A percentile compares a stretch with the other conserved stretches of the same genome.
Conservation (phyloP, 2,113 vertebrate species). For the Pterocles burchelli region DNA sequence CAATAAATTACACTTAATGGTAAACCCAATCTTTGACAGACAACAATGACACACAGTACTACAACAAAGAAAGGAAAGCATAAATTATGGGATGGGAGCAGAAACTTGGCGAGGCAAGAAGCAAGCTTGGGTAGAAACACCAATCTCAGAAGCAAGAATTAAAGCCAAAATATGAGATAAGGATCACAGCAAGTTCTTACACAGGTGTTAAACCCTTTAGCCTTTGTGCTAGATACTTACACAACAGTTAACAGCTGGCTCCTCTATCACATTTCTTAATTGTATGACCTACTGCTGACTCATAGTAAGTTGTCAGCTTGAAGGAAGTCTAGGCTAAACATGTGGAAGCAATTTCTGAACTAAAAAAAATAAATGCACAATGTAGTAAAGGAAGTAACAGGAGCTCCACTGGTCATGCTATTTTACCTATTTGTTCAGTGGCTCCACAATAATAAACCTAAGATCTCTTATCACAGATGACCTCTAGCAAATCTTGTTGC, state of each 20-base stretch:
- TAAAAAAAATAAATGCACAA: no score
- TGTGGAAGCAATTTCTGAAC: neutral
- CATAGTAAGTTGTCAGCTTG: neutral
- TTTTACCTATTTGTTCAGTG: neutral
- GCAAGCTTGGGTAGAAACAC: neutral
- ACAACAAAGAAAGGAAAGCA: neutral
- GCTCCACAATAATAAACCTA: neutral
- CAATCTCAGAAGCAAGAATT: neutral
- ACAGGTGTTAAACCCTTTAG: neutral
- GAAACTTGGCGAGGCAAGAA: neutral
- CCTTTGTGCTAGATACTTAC: neutral
- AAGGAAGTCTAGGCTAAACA: neutral
- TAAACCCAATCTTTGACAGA: neutral
- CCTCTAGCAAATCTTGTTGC: neutral
- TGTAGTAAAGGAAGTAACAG: neutral
- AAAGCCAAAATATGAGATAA: neutral
- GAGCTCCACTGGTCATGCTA: fast-evolving
- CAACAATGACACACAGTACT: neutral
- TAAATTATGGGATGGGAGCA: neutral
- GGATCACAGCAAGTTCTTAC: neutral
- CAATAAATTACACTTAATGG: neutral
- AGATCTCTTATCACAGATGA: neutral
- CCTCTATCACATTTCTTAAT: neutral
- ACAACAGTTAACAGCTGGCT: neutral
- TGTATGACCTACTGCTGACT: neutral